phyloP scores from a whole-genome alignment of 1,140 invertebrate genomes.

The Frieseomelitta varia region DNA sequence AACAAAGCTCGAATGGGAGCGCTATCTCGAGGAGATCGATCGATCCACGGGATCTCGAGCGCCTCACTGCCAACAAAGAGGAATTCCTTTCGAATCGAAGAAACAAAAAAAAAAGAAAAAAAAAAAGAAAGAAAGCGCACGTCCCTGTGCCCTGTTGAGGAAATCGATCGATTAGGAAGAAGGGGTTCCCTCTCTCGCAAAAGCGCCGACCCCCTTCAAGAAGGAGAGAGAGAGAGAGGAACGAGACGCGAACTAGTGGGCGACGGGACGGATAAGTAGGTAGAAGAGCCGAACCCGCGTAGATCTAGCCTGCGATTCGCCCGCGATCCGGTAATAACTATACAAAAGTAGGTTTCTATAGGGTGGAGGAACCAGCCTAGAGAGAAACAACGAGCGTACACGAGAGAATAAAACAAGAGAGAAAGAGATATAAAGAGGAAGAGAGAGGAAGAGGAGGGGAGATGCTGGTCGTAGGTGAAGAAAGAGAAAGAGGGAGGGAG shows the following conservation, averaged over 20 bases:
- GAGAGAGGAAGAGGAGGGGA: background rate
- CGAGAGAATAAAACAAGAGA: constrained; percentile 33
- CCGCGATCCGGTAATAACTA: constrained; percentile 60
- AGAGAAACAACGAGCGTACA: constrained; percentile 10
- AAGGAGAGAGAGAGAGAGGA: background rate
- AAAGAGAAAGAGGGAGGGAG: constrained; percentile 28
- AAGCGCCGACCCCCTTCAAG: constrained; percentile 17
- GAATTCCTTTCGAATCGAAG: constrained; percentile 34
- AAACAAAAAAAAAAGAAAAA: constrained; percentile 33
- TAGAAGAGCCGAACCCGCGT: background rate
- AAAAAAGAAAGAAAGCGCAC: background rate
- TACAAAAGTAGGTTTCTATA: constrained; percentile 40
- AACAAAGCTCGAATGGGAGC: constrained; percentile 40
- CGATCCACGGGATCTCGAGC: constrained; percentile 15
- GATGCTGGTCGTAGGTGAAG: background rate
- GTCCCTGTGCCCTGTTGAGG: background rate
- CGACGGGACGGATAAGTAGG: constrained; percentile 39
- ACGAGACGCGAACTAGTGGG: background rate
- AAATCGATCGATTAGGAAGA: constrained; percentile 50
- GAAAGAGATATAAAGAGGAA: no score
- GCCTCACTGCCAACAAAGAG: constrained; percentile 23
- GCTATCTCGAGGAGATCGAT: constrained; percentile 48
- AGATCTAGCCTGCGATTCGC: constrained; percentile 71
- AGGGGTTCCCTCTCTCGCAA: background rate
- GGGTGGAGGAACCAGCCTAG: constrained; percentile 29